These are phyloP conservation scores for Callyntrura guangdongensis DNA, from an alignment of 2,888 invertebrate species.

Conservation along the genomic window DNA sequence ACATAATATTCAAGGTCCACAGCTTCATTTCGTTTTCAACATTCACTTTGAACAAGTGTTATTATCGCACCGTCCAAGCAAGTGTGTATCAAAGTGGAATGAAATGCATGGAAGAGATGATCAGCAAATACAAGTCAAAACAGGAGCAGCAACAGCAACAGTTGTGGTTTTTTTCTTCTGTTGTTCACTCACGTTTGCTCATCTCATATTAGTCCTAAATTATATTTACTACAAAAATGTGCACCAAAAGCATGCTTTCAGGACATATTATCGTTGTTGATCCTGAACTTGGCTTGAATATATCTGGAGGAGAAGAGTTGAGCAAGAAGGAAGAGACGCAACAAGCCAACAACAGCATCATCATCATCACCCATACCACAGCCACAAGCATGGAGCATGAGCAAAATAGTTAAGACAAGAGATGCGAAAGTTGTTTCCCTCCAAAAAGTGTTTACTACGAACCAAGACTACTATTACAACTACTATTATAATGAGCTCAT, in stretches of 20 bases:
- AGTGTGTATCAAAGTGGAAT: not conserved
- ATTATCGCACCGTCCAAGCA: not conserved
- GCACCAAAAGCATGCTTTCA: slow-evolving; percentile 1
- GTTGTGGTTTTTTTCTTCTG: not conserved
- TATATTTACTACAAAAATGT: not conserved
- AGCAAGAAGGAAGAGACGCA: not conserved
- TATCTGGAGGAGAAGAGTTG: not conserved
- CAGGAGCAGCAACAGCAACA: not conserved
- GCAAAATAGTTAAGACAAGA: not conserved
- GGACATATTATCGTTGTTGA: not conserved
- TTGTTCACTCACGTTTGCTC: not conserved
- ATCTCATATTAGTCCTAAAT: not conserved
- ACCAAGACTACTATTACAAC: slow-evolving; percentile 1
- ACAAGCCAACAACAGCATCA: slow-evolving; percentile 3
- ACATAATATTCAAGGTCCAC: slow-evolving; percentile 68
- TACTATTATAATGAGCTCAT: not conserved
- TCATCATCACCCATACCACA: not conserved
- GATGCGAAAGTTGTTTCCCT: slow-evolving; percentile 66
- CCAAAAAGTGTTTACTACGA: slow-evolving; percentile 53
- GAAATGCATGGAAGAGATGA: not conserved
- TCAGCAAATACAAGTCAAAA: not conserved
- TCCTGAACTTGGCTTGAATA: slow-evolving; percentile 16
- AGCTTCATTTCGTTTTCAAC: slow-evolving; percentile 41
- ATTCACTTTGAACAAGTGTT: not conserved
- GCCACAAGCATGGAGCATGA: not conserved